Conservation (phyloP, 2,113 vertebrate genomes). For the Sclerurus mexicanus region DNA sequence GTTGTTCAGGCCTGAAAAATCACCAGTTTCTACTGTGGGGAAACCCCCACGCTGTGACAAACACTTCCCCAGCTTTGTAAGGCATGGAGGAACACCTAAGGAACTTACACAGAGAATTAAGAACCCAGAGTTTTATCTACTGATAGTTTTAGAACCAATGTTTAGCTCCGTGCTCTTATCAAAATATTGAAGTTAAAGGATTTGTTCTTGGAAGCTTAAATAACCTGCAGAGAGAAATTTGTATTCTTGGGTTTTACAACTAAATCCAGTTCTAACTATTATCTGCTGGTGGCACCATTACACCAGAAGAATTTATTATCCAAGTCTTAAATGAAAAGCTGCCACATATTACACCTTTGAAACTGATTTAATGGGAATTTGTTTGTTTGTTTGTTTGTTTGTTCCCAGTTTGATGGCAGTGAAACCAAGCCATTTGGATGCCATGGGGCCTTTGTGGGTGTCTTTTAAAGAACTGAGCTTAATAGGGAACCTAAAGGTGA, state of each 20-base stretch:
- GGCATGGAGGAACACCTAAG: neutral
- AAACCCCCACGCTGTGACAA: fast-evolving
- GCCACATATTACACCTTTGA: neutral
- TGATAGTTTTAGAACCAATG: neutral
- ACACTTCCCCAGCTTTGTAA: neutral
- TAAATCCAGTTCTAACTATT: slow-evolving; percentile 25
- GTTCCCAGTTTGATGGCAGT: neutral
- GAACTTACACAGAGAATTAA: neutral
- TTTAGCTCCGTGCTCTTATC: neutral
- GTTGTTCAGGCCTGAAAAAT: neutral
- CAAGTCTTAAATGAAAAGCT: neutral
- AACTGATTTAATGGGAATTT: neutral
- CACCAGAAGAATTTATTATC: slow-evolving; percentile 10
- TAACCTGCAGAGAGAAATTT: neutral
- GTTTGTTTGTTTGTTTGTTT: neutral
- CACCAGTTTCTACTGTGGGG: neutral
- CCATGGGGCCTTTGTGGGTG: neutral
- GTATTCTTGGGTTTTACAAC: neutral
- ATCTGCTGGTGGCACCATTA: slow-evolving; percentile 68
- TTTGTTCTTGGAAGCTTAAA: neutral
- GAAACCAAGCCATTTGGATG: neutral
- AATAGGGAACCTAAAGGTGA: neutral
- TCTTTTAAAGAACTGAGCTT: neutral
- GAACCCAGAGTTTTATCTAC: neutral
- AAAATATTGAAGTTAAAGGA: neutral